Conservation (phyloP, 2,113 vertebrate species). For the Larimichthys polyactis region DNA sequence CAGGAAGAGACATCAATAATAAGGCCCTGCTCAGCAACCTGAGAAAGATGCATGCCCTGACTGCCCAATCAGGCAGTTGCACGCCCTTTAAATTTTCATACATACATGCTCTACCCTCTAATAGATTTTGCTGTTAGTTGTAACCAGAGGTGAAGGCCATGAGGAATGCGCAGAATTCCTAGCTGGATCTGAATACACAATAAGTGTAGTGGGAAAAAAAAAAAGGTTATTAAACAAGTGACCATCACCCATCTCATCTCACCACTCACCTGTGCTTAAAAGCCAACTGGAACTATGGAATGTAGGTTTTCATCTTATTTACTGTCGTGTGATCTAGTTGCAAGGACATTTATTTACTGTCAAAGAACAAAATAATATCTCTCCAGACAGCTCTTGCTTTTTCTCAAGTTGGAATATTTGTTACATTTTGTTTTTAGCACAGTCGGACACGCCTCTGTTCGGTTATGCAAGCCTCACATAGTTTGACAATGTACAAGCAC, state of each 20-base stretch:
- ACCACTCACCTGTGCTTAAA: background rate
- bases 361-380: background rate
- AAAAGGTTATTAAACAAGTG: background rate
- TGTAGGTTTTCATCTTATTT: background rate
- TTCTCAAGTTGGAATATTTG: background rate
- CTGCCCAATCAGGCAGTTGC: constrained; percentile 22
- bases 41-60: background rate
- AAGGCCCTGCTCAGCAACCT: background rate
- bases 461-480: too few species aligned
- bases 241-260: background rate
- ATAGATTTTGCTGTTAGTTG: constrained; percentile 14
- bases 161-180: background rate
- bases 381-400: constrained; percentile 9
- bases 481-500: background rate
- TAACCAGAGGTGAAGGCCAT: constrained; percentile 18
- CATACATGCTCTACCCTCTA: background rate
- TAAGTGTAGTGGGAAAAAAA: background rate
- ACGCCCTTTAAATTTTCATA: constrained; percentile 27
- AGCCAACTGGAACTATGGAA: background rate
- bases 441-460: too few species aligned
- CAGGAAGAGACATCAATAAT: background rate
- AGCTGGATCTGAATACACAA: constrained; percentile 18
- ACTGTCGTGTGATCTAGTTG: background rate
- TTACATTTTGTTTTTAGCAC: too few species aligned
- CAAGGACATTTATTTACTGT: constrained; percentile 10